A percentile compares a stretch with the other conserved stretches of the same genome.
phyloP scores from a whole-genome alignment of 2,888 invertebrate species.

The Galerucella pusilla region DNA sequence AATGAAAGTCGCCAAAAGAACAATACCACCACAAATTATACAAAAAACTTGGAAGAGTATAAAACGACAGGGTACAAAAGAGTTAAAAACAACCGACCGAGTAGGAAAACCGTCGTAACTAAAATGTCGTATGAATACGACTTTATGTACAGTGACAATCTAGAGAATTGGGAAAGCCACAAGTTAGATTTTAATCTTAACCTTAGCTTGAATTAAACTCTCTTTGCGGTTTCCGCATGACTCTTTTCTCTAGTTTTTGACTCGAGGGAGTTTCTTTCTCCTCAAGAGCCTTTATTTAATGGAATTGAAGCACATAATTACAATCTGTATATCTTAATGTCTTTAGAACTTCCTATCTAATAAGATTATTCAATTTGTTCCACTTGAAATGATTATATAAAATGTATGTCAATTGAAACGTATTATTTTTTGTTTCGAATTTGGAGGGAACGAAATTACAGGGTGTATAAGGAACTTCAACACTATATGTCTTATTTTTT shows the following conservation, averaged over 20 bases:
- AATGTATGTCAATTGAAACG: too few species aligned
- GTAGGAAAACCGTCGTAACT: slow-evolving; percentile 7
- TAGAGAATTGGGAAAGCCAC: slow-evolving; percentile 18
- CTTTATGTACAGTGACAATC: slow-evolving; percentile 13
- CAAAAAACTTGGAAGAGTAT: slow-evolving; percentile 3
- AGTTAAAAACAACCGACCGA: slow-evolving; percentile 10
- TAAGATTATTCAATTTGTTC: too few species aligned
- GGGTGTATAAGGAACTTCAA: too few species aligned
- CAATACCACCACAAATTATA: slow-evolving; percentile 18
- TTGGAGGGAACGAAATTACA: too few species aligned
- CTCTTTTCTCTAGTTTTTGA: background rate
- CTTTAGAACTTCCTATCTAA: too few species aligned
- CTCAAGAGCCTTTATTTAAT: background rate
- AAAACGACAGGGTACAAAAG: slow-evolving; percentile 10
- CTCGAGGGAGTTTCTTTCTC: background rate
- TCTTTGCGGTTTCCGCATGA: background rate
- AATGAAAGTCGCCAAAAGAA: slow-evolving; percentile 16
- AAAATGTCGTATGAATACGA: slow-evolving; percentile 5
- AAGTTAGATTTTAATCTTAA: slow-evolving; percentile 17
- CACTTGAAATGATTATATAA: too few species aligned
- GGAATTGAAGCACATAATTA: background rate
- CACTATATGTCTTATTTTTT: too few species aligned
- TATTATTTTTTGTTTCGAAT: too few species aligned
- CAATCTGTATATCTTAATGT: too few species aligned
- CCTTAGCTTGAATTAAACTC: background rate